Evolutionary conservation across 2,113 vertebrate genomes (phyloP).

Genomic region (Cairina moschata): DNA sequence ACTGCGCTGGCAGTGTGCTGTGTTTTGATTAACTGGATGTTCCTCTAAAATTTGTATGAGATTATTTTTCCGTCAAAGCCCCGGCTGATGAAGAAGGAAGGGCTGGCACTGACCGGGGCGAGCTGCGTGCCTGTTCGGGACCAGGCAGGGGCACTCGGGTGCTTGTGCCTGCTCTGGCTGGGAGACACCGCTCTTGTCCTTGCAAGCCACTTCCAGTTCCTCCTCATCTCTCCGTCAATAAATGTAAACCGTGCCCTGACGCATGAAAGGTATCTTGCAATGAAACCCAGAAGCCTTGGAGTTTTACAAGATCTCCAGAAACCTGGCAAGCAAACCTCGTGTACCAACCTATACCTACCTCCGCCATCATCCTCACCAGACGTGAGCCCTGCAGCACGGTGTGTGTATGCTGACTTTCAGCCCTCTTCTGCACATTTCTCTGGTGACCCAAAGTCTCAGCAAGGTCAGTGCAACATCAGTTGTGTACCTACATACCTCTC

Average conservation of each 20-base stretch:
- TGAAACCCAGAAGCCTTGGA: neutral
- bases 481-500: neutral
- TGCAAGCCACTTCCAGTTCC: neutral
- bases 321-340: neutral
- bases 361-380: neutral
- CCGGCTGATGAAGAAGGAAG: neutral
- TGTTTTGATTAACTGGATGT: slow-evolving; percentile 58
- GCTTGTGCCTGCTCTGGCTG: neutral
- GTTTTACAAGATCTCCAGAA: neutral
- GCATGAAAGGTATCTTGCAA: neutral
- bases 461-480: neutral
- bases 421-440: neutral
- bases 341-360: neutral
- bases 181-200: neutral
- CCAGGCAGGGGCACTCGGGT: neutral
- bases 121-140: neutral
- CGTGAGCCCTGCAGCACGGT: rapidly evolving
- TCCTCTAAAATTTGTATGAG: slow-evolving; percentile 49
- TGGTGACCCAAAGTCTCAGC: neutral
- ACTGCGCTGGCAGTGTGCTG: neutral
- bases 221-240: neutral
- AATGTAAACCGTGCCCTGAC: neutral
- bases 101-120: rapidly evolving
- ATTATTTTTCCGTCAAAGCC: neutral
- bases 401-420: neutral